These are phyloP conservation scores for Drosophila longiperda DNA, from an alignment of 2,888 invertebrate genomes.

Conservation along the genomic window DNA sequence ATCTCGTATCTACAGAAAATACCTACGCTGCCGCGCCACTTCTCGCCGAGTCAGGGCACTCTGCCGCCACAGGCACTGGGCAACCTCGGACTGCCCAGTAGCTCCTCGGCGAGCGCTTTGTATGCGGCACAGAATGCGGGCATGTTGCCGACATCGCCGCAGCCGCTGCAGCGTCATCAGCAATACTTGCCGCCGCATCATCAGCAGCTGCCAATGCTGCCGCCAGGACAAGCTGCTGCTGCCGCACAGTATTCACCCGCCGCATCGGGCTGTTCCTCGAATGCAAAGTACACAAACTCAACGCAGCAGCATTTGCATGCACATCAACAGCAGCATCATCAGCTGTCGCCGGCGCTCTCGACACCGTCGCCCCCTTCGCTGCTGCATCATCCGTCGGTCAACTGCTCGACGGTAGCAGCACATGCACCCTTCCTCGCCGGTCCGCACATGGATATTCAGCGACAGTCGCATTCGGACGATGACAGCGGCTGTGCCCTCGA, in stretches of 20 bases:
- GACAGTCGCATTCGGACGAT: conserved; percentile 97
- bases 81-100: conserved; percentile 76
- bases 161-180: conserved; percentile 83
- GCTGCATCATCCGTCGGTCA: conserved; percentile 76
- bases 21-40: conserved; percentile 83
- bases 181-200: conserved; percentile 78
- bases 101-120: conserved; percentile 82
- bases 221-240: conserved; percentile 40
- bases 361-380: conserved; percentile 84
- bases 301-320: conserved; percentile 50
- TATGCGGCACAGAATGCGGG: conserved; percentile 76
- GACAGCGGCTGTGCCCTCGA: conserved; percentile 99
- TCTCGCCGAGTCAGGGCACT: conserved; percentile 71
- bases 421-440: conserved; percentile 83
- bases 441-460: conserved; percentile 89
- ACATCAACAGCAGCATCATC: conserved; percentile 65
- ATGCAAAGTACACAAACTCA: conserved; percentile 79
- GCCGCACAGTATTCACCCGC: conserved; percentile 78
- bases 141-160: conserved; percentile 83
- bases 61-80: conserved; percentile 48
- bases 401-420: conserved; percentile 61
- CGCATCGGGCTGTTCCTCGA: conserved; percentile 72
- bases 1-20: conserved; percentile 84
- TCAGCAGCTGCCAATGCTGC: conserved; percentile 71
- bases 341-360: conserved; percentile 83